These are phyloP conservation scores for Lanistes nyassanus DNA, from an alignment of 1,140 invertebrate species.

Conservation along the genomic window DNA sequence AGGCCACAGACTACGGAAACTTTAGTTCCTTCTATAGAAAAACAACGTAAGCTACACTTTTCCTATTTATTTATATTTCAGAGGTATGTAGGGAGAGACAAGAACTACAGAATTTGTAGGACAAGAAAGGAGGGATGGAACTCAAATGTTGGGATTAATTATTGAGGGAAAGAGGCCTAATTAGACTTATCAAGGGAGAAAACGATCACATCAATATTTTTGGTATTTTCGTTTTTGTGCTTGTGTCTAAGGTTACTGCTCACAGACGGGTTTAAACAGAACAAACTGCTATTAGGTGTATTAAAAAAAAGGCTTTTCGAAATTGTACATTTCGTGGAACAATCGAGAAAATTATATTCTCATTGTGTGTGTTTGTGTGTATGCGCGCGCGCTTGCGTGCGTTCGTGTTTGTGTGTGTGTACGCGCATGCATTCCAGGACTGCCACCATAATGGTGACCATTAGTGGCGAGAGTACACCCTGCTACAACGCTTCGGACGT, in stretches of 20 bases:
- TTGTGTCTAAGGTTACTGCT: not conserved
- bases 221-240: not conserved
- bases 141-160: not conserved
- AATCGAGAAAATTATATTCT: not conserved
- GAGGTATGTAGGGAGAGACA: not conserved
- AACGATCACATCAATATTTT: not conserved
- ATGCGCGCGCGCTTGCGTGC: not conserved
- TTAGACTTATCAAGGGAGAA: not conserved
- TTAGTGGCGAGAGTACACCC: not conserved
- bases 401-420: conserved; percentile 1
- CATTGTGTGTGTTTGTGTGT: not conserved
- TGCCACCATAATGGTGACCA: too few species aligned
- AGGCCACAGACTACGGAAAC: too few species aligned
- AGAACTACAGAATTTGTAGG: not conserved
- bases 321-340: not conserved
- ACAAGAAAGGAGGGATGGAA: not conserved
- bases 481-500: not conserved
- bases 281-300: too few species aligned
- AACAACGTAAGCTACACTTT: not conserved
- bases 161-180: not conserved
- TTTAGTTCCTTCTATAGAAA: not conserved
- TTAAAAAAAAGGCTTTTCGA: not conserved
- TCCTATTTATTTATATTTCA: not conserved
- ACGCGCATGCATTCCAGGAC: not conserved
- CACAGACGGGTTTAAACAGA: too few species aligned